phyloP scores from a whole-genome alignment of 2,113 vertebrate species.

The Peucedramus taeniatus region DNA sequence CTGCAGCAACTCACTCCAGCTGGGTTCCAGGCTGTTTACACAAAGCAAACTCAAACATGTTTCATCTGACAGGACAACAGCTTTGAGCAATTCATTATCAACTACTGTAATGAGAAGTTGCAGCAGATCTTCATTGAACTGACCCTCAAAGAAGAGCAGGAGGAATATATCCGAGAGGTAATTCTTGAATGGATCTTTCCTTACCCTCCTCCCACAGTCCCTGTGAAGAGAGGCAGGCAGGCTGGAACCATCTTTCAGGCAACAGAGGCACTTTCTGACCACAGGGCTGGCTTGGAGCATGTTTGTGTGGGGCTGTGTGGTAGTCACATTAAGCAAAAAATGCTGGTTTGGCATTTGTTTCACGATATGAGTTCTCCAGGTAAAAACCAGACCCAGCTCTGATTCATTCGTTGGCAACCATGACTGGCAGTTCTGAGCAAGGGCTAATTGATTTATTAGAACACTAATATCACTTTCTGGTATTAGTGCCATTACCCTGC shows the following conservation, averaged over 20 bases:
- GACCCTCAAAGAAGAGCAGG: conserved; percentile 95
- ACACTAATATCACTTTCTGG: neutral
- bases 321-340: neutral
- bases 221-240: neutral
- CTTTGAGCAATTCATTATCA: conserved; percentile 99
- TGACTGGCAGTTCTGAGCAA: neutral
- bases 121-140: conserved; percentile 99
- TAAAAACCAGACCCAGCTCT: neutral
- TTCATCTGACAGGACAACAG: conserved; percentile 88
- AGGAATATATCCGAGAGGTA: conserved; percentile 96
- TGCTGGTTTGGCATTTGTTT: neutral
- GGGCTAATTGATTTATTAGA: neutral
- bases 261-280: neutral
- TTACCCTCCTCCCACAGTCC: rapidly evolving
- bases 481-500: neutral
- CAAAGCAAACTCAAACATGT: neutral
- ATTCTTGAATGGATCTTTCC: neutral
- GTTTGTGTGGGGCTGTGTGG: neutral
- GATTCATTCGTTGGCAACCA: neutral
- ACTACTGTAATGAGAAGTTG: conserved; percentile 98
- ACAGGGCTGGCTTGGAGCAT: neutral
- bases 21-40: neutral
- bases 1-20: neutral
- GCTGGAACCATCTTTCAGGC: neutral
- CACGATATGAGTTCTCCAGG: neutral